Base-by-base conservation (phyloP, 2,888 invertebrate species). In the Acleris cristana region DNA sequence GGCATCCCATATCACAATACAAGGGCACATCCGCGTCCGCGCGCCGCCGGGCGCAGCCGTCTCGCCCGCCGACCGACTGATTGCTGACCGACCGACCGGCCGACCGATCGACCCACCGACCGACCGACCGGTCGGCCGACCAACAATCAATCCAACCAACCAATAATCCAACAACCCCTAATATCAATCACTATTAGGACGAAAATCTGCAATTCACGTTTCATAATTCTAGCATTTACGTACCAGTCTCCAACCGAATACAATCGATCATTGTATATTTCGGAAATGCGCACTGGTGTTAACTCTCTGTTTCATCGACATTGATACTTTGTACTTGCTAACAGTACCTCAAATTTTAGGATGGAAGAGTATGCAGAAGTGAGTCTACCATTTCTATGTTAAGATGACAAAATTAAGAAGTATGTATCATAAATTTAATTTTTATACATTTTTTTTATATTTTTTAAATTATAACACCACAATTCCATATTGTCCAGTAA, bases 401-500 rank as follows among this genome's bases (percentile, higher is more conserved):
- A 64, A 59, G 62, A 64, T 70, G 58, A 72, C 34, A 69, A 64
- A 70, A 69, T 73, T 72, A 65, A 72, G 64, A 74, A 69, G 66
- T 69, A 73, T 69, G 69, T 70, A 71, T 70, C 67, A 72, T 67
- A 56, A 70, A 72, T 69, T 65, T 70, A 69, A 68, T 73, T 72
- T 72, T 88, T 88, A 76, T 78, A 16, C 48, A 44, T 79, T 85
- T 86, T 88, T 84, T 78, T 75, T 72, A 48, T 45, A 40, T 67
- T 67, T 66, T 79, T 77, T 73, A 80, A 83, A 85, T 88, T 84
- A 85, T 80, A 78, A 83, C 80, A 83, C 82, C 85, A 83, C 85
- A 89, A 88, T 88, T 88, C 85, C 87, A 84, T 88, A 88, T 85
- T 85, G 85, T 89, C 85, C 76, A 84, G 71, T 76, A 79, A 71